A percentile compares a stretch with the other conserved stretches of the same genome.
These are phyloP conservation scores for Leptopilina syphax DNA, from an alignment of 2,888 invertebrate genomes.

Conservation along the genomic window DNA sequence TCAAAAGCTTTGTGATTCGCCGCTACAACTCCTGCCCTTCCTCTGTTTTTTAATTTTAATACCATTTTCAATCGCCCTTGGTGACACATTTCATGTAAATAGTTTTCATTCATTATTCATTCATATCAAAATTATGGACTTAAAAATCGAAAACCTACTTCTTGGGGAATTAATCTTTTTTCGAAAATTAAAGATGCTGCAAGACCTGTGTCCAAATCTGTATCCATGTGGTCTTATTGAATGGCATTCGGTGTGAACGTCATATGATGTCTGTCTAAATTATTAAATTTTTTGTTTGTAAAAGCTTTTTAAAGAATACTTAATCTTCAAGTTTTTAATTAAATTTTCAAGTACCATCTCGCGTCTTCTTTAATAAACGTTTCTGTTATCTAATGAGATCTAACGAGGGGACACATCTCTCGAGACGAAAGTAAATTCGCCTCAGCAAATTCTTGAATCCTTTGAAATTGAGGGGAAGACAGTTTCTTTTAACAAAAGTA, in stretches of 20 bases:
- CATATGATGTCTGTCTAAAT: not conserved
- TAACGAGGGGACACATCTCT: conserved; percentile 36
- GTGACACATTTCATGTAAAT: not conserved
- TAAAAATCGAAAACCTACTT: too few relatives aligned
- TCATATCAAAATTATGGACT: too few relatives aligned
- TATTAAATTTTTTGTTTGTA: conserved; percentile 13
- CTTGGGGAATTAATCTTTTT: too few relatives aligned
- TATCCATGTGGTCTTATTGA: too few relatives aligned
- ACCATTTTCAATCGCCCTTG: conserved; percentile 4
- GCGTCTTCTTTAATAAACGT: conserved; percentile 30
- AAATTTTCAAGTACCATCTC: conserved; percentile 31
- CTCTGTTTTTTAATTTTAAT: not conserved
- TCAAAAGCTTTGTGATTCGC: conserved; percentile 18
- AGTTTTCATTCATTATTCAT: too few relatives aligned
- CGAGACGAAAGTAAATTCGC: conserved; percentile 37
- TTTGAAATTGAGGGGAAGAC: conserved; percentile 14
- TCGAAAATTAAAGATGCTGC: too few relatives aligned
- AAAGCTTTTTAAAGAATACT: conserved; percentile 24
- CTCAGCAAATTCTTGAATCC: conserved; percentile 28
- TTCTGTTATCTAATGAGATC: conserved; percentile 39
- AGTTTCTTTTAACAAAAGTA: conserved; percentile 4
- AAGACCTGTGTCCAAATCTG: too few relatives aligned
- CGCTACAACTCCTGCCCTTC: not conserved
- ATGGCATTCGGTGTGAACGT: too few relatives aligned
- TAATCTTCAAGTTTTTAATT: conserved; percentile 35